Evolutionary conservation across 2,113 vertebrate species (phyloP).

Genomic region (Xiphias gladius): DNA sequence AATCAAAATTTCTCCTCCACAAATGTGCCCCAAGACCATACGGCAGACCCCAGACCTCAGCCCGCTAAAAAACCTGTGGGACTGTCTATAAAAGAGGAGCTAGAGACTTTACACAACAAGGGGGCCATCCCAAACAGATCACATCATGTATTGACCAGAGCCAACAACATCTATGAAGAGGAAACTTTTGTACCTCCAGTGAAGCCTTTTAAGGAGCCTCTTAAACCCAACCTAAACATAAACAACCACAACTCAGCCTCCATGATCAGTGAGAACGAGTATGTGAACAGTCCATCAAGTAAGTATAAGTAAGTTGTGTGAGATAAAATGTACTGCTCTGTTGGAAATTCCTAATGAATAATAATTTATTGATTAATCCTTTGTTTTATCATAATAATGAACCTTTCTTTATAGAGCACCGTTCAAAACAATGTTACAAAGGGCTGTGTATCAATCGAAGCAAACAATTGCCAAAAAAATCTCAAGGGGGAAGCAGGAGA

Average conservation of each 20-base stretch:
- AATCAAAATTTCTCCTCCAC: conserved; percentile 38
- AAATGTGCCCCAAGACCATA: conserved; percentile 66
- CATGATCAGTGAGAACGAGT: conserved; percentile 25
- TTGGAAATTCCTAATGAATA: neutral
- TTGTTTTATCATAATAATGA: neutral
- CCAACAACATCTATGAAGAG: conserved; percentile 80
- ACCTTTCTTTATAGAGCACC: neutral
- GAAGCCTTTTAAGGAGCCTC: conserved; percentile 64
- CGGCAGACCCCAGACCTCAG: conserved; percentile 84
- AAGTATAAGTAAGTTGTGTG: conserved; percentile 66
- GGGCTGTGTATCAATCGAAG: neutral
- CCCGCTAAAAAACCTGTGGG: conserved; percentile 81
- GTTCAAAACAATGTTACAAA: neutral
- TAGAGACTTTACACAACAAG: conserved; percentile 55
- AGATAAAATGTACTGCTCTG: neutral
- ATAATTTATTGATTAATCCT: neutral
- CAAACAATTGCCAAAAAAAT: too few species aligned
- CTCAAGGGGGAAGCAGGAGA: too few species aligned
- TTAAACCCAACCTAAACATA: conserved; percentile 76
- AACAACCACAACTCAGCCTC: conserved; percentile 81
- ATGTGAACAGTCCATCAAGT: conserved; percentile 51
- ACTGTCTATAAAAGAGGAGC: conserved; percentile 51
- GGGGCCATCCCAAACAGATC: conserved; percentile 64
- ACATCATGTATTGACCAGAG: conserved; percentile 74
- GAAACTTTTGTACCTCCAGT: conserved; percentile 23